A percentile compares a stretch with the other conserved stretches of the same genome.
Conservation (phyloP, 2,113 vertebrate genomes). For the Maccullochella peelii region DNA sequence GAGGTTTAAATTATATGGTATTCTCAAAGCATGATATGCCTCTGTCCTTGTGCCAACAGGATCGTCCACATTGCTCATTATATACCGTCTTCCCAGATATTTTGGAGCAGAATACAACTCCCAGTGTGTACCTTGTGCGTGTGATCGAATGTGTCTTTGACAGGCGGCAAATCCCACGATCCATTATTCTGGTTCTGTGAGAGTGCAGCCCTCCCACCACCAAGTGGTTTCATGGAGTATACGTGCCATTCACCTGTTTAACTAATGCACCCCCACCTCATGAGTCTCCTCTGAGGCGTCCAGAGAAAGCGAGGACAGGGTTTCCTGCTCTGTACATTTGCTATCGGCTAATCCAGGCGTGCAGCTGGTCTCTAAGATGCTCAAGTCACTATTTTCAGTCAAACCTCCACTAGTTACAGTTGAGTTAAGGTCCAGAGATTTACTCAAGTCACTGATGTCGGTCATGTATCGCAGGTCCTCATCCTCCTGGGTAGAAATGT, state of each 20-base stretch:
- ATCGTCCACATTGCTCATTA: neutral
- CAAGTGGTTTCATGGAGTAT: neutral
- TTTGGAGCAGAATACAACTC: neutral
- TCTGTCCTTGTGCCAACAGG: neutral
- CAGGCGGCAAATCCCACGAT: constrained; percentile 6
- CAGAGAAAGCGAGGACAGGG: constrained; percentile 10
- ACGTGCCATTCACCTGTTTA: neutral
- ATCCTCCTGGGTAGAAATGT: neutral
- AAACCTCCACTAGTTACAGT: constrained; percentile 26
- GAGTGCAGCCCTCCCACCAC: neutral
- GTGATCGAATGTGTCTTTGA: constrained; percentile 28
- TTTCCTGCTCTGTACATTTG: constrained; percentile 22
- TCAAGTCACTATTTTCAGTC: constrained; percentile 66
- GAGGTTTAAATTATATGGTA: neutral
- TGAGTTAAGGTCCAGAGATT: constrained; percentile 25
- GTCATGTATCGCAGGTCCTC: neutral
- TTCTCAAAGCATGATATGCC: neutral
- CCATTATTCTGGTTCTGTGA: constrained; percentile 18
- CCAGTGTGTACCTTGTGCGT: neutral
- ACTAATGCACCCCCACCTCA: constrained; percentile 38
- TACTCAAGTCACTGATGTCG: neutral
- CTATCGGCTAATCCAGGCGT: neutral
- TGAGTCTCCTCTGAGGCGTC: constrained; percentile 35
- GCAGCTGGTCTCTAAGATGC: constrained; percentile 57
- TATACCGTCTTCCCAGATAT: no score